phyloP scores from a whole-genome alignment of 2,797 vertebrate genomes.

The Valencia hispanica region DNA sequence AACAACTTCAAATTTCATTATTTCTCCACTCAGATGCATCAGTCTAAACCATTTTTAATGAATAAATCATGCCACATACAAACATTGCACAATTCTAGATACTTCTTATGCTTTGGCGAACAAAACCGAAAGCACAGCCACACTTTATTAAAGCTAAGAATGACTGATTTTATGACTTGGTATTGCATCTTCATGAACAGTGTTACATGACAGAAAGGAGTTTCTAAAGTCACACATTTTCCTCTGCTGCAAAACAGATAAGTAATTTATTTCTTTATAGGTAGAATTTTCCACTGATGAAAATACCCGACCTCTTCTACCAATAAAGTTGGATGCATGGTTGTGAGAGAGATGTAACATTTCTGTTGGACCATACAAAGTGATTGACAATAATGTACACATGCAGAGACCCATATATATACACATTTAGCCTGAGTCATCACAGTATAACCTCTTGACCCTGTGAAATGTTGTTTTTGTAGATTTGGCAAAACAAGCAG shows the following conservation, averaged over 20 bases:
- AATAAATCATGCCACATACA: neutral
- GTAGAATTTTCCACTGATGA: neutral
- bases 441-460: conserved; percentile 66
- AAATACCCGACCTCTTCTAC: neutral
- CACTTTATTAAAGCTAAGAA: neutral
- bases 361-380: conserved; percentile 26
- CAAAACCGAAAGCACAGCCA: neutral
- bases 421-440: conserved; percentile 44
- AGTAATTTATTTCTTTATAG: neutral
- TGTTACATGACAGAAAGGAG: neutral
- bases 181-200: neutral
- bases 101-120: neutral
- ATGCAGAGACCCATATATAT: conserved; percentile 34
- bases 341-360: conserved; percentile 25
- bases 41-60: neutral
- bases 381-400: conserved; percentile 27
- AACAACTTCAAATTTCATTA: neutral
- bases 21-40: neutral
- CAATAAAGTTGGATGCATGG: neutral
- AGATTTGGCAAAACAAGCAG: conserved; percentile 67
- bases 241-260: neutral
- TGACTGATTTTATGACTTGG: neutral
- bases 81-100: neutral
- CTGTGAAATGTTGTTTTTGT: conserved; percentile 59
- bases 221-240: neutral